Percentiles rank a stretch among this genome's conserved stretches.
phyloP scores from a whole-genome alignment of 2,888 invertebrate genomes.

The Polydrusus tereticollis region DNA sequence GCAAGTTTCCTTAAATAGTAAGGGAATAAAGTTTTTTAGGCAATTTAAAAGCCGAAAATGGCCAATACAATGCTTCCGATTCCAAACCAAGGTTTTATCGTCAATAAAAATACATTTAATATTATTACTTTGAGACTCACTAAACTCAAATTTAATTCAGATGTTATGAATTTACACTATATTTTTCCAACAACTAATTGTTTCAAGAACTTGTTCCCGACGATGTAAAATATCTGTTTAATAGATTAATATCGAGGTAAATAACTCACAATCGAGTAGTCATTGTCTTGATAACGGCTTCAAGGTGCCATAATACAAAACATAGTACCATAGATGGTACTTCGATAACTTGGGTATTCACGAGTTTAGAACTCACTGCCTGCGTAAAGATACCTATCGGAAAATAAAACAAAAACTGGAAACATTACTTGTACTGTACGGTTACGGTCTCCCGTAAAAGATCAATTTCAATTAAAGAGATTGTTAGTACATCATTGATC shows the following conservation, averaged over 20 bases:
- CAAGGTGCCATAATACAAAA: neutral
- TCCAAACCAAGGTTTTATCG: too few relatives aligned
- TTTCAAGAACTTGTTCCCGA: neutral
- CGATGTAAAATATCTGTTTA: neutral
- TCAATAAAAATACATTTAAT: too few relatives aligned
- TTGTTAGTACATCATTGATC: slow-evolving; percentile 15
- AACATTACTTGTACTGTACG: slow-evolving; percentile 9
- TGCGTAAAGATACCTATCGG: neutral
- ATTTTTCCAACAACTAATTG: neutral
- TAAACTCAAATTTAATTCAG: neutral
- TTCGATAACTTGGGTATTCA: neutral
- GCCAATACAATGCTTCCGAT: too few relatives aligned
- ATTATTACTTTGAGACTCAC: too few relatives aligned
- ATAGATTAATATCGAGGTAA: neutral
- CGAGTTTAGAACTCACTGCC: neutral
- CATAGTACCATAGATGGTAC: neutral
- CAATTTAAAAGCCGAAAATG: too few relatives aligned
- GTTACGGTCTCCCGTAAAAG: slow-evolving; percentile 9
- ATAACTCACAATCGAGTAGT: neutral
- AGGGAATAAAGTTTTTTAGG: neutral
- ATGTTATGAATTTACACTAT: neutral
- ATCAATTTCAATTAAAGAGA: slow-evolving; percentile 36
- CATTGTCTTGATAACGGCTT: neutral
- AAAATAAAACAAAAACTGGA: slow-evolving; percentile 11
- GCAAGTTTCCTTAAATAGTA: neutral